phyloP scores from a whole-genome alignment of 2,888 invertebrate genomes.

The Cyaniris semiargus region DNA sequence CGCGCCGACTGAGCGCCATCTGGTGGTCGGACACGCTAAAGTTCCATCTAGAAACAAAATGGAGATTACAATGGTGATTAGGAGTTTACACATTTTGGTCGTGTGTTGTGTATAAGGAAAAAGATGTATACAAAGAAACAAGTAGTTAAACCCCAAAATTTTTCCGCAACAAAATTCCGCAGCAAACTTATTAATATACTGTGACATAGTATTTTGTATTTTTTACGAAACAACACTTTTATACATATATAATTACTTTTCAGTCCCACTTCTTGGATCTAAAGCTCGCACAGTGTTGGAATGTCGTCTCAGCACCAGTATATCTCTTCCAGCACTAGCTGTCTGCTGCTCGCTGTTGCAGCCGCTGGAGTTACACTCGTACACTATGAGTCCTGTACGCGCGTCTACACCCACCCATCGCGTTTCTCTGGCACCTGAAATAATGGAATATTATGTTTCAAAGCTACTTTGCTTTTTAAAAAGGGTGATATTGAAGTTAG shows the following conservation, averaged over 20 bases:
- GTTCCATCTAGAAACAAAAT: conserved; percentile 86
- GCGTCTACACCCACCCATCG: conserved; percentile 92
- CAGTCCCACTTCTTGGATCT: conserved; percentile 91
- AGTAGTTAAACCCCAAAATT: too few species aligned
- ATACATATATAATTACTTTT: too few species aligned
- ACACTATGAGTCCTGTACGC: conserved; percentile 85
- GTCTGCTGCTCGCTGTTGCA: conserved; percentile 83
- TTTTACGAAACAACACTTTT: too few species aligned
- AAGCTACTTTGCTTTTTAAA: too few species aligned
- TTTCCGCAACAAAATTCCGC: too few species aligned
- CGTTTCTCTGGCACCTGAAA: conserved; percentile 89
- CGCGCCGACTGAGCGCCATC: conserved; percentile 80
- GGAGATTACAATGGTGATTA: too few species aligned
- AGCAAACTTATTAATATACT: too few species aligned
- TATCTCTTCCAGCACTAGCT: conserved; percentile 62
- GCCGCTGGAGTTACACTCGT: conserved; percentile 89
- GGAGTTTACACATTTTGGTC: too few species aligned
- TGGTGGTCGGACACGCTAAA: conserved; percentile 96
- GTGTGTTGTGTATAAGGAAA: too few species aligned
- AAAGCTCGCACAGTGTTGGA: conserved; percentile 94
- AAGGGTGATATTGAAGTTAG: too few species aligned
- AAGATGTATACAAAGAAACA: too few species aligned
- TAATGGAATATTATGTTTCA: background rate
- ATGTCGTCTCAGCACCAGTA: conserved; percentile 89
- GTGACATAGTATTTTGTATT: too few species aligned